Evolutionary conservation across 2,113 vertebrate genomes (phyloP).

Genomic region (Pteropus alecto): DNA sequence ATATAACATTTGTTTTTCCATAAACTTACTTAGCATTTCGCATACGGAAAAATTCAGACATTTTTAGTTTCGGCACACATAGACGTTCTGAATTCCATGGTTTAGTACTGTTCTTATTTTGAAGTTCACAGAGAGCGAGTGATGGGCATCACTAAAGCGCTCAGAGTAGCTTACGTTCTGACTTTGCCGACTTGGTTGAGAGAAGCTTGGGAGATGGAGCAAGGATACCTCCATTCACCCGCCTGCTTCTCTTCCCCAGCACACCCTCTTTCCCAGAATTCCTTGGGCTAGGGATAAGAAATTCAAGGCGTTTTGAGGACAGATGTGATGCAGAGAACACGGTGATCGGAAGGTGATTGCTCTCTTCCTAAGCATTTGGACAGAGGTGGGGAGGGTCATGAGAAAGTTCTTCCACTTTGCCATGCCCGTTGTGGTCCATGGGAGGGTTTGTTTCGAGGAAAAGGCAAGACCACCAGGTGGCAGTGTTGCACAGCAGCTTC

Average conservation of each 20-base stretch:
- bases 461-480: not conserved
- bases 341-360: not conserved
- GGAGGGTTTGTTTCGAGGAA: not conserved
- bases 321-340: not conserved
- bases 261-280: not conserved
- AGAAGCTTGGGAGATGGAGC: not conserved
- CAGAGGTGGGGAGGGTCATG: not conserved
- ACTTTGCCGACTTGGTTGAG: not conserved
- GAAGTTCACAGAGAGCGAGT: not conserved
- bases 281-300: not conserved
- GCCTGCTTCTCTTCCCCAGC: not conserved
- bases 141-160: not conserved
- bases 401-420: not conserved
- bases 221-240: not conserved
- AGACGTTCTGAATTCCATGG: not conserved
- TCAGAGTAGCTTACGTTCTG: not conserved
- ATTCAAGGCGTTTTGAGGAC: not conserved
- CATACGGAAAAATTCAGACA: not conserved
- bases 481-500: not conserved
- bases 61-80: not conserved
- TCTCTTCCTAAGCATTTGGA: not conserved
- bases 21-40: not conserved
- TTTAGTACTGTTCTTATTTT: not conserved
- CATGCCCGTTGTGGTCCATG: rapidly evolving
- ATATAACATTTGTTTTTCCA: not conserved